Evolutionary conservation across 2,888 invertebrate species (phyloP), one percentile per base, ranked within the genome.

Genomic region (Thyatira batis): DNA sequence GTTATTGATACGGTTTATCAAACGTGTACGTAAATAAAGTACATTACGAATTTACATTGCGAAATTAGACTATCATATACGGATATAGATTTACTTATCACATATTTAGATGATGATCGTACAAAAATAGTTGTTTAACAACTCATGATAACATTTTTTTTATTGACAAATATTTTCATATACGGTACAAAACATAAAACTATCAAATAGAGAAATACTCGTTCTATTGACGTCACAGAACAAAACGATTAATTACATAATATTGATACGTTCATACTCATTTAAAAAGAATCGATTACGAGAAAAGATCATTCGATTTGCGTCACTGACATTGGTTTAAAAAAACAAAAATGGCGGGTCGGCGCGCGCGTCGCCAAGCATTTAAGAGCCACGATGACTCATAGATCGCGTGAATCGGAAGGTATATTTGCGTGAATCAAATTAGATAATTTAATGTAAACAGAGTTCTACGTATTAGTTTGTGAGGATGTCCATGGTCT

Each of bases 391-490:
- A 27, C 11, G 43, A 8, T 67, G 65, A 65, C 20, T 71, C 70
- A 73, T 49, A 13, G 51, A 13, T 49, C 50, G 50, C 55, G 45
- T 53, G 67, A 71, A 71, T 52, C 64, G 64, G 65, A 64, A 67
- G 60, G 49, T 46, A 58, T 43, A 55, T 53, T 63, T 58, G 55
- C 54, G 57, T 71, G 71, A 71, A 57, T 71, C 68, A 66, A 67
- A 57, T 52, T 49, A 55, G 53, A 52, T 58, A 21, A 50, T 50
- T 21, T 33, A 49, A 45, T 45, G 44, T 44, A 33, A 20, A 45
- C 33, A 23, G 17, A 39, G 28, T 45, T 50, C 33, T 46, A n/a
- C 27, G 28, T 53, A 50, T 55, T 58, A 51, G 50, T 50, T 50
- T 23, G 52, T 50, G 25, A 27, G 39, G 43, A 20, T 43, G 20